A percentile compares a stretch with the other conserved stretches of the same genome.
Conservation (phyloP, 2,888 invertebrate species). For the Aphrophora alni region DNA sequence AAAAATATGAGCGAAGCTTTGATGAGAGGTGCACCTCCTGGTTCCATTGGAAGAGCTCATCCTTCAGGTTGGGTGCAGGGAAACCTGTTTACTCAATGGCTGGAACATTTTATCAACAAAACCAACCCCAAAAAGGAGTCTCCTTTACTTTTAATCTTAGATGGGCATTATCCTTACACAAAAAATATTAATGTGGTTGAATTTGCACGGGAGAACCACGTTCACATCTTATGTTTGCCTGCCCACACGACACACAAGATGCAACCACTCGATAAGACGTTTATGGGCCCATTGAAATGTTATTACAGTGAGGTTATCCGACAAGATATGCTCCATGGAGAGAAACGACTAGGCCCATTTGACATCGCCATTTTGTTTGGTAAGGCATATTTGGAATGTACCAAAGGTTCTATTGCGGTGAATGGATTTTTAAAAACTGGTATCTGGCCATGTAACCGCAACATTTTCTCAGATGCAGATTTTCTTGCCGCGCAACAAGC, state of each 20-base stretch:
- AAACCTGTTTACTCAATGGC: constrained; percentile 53
- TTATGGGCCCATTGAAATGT: background rate
- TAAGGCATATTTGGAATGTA: background rate
- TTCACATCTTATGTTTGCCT: background rate
- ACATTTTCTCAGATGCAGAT: background rate
- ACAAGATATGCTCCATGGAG: background rate
- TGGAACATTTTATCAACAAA: constrained; percentile 51
- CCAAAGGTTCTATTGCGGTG: background rate
- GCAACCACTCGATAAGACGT: background rate
- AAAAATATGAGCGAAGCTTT: constrained; percentile 53
- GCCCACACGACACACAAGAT: background rate
- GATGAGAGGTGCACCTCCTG: constrained; percentile 53
- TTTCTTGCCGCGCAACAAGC: background rate
- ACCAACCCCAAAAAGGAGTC: constrained; percentile 49
- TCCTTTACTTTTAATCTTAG: constrained; percentile 48
- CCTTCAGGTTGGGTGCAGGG: constrained; percentile 53
- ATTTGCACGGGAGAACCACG: background rate
- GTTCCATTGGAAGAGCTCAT: constrained; percentile 51
- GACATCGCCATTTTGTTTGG: background rate
- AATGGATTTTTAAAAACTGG: background rate
- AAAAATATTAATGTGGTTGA: background rate
- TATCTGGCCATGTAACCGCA: background rate
- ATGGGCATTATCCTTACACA: constrained; percentile 37
- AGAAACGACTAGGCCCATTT: background rate
- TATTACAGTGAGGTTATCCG: background rate